Evolutionary conservation across 1,140 invertebrate species (phyloP).

Genomic region (Kradibia gibbosae): DNA sequence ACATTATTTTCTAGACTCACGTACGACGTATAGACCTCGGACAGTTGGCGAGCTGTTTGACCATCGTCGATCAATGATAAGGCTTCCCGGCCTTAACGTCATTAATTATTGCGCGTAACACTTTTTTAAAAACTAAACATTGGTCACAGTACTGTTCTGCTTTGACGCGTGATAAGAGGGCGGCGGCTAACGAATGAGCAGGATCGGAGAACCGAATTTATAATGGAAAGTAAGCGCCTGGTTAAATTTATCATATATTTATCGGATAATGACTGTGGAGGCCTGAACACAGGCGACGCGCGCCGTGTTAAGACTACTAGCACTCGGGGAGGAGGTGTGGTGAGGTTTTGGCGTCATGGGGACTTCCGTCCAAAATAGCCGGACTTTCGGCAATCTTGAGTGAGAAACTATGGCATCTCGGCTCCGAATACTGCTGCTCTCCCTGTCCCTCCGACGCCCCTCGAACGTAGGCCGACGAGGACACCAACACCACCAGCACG

Average conservation of each 20-base stretch:
- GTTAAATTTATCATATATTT: neutral
- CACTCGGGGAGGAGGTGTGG: neutral
- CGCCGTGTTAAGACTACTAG: constrained; percentile 48
- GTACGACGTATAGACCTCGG: too few species aligned
- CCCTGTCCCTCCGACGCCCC: neutral
- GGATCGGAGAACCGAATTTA: neutral
- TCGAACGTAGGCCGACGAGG: too few species aligned
- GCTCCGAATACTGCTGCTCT: neutral
- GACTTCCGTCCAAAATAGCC: constrained; percentile 67
- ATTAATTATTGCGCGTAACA: too few species aligned
- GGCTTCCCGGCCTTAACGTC: too few species aligned
- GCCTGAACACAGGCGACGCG: constrained; percentile 55
- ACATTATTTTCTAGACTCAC: too few species aligned
- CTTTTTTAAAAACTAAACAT: too few species aligned
- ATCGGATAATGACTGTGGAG: neutral
- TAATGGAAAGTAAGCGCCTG: neutral
- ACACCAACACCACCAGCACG: too few species aligned
- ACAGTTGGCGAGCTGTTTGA: too few species aligned
- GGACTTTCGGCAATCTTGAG: constrained; percentile 59
- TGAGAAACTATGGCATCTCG: constrained; percentile 49
- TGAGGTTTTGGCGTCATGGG: constrained; percentile 51
- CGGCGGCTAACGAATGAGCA: neutral
- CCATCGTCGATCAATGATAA: too few species aligned
- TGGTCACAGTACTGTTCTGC: too few species aligned
- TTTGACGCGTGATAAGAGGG: neutral